phyloP scores from a whole-genome alignment of 1,140 invertebrate species.

The Drosophila lacteicornis region DNA sequence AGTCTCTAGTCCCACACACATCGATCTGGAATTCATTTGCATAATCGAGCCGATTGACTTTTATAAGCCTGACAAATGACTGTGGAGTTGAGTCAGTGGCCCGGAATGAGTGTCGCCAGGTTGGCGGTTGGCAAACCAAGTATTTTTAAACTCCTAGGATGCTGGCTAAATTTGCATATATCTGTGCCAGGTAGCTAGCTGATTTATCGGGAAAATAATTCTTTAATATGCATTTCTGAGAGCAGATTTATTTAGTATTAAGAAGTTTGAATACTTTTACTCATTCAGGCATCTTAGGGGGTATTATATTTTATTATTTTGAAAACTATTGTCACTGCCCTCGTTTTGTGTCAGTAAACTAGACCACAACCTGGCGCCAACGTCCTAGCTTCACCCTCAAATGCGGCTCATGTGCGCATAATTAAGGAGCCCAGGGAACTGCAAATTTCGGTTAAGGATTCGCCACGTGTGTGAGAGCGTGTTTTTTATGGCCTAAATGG shows the following conservation, averaged over 20 bases:
- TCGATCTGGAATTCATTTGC: constrained; percentile 38
- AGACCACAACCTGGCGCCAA: constrained; percentile 24
- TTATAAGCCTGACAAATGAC: constrained; percentile 59
- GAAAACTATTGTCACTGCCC: constrained; percentile 25
- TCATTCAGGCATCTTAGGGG: no score
- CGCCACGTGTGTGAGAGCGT: neutral
- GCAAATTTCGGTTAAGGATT: constrained; percentile 27
- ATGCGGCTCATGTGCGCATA: constrained; percentile 54
- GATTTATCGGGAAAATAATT: neutral
- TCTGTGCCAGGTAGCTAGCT: constrained; percentile 1
- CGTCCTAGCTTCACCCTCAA: constrained; percentile 13
- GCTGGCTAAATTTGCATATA: constrained; percentile 24
- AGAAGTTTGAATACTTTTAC: neutral
- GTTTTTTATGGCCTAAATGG: constrained; percentile 36
- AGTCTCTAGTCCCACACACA: constrained; percentile 34
- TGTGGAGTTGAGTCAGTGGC: constrained; percentile 41
- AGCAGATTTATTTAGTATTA: neutral
- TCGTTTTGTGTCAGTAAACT: constrained; percentile 22
- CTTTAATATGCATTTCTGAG: neutral
- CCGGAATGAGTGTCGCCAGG: constrained; percentile 29
- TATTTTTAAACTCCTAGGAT: constrained; percentile 27
- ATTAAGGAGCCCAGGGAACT: constrained; percentile 43
- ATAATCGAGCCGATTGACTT: constrained; percentile 52
- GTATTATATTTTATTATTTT: neutral
- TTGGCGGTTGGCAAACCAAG: constrained; percentile 8